Evolutionary conservation across 1,140 invertebrate species (phyloP), one percentile per base, ranked within the genome.

Genomic region (Diorhabda elongata): DNA sequence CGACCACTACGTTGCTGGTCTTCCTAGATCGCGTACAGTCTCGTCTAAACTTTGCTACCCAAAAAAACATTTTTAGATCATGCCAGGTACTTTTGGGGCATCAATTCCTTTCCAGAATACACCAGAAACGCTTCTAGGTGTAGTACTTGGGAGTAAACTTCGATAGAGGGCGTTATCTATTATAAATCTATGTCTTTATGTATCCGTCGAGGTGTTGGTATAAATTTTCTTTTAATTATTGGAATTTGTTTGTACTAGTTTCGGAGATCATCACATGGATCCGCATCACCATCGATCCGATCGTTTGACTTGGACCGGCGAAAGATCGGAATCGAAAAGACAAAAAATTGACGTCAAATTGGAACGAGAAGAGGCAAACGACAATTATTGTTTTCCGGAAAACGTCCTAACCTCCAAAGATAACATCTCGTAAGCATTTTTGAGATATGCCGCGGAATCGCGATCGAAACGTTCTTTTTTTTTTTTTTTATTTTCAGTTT

Each of bases 281-380:
- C 70, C 74, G 3, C 72, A 72, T 58, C 76, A 76, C 7, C 74
- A 75, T 63, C 65, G 72, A 56, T 68, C 71, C 5, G 79, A 79
- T 61, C 69, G 76, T 60, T 61, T 80, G 42, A 70, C 72, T 41
- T 80, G 78, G 77, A 72, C 72, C 45, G 75, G 71, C 52, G 79
- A 80, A 66, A 71, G 74, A 71, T 81, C 84, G n/a, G 82, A 84
- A 61, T 79, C 84, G 3, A 90, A 90, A 77, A 82, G 86, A 64
- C 84, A 83, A 68, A 86, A 86, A 75, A 83, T 88, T 76, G 87
- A 89, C 71, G 83, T 88, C 58, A 89, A 88, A 78, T 75, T 89
- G 52, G 88, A 90, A 78, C 87, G 88, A 64, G 88, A 90, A 72
- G 87, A 90, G 72, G 87, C 87, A 44, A 90, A 88, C 74, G 82